Conservation (phyloP, 2,113 vertebrate genomes). For the Phodopus roborovskii region DNA sequence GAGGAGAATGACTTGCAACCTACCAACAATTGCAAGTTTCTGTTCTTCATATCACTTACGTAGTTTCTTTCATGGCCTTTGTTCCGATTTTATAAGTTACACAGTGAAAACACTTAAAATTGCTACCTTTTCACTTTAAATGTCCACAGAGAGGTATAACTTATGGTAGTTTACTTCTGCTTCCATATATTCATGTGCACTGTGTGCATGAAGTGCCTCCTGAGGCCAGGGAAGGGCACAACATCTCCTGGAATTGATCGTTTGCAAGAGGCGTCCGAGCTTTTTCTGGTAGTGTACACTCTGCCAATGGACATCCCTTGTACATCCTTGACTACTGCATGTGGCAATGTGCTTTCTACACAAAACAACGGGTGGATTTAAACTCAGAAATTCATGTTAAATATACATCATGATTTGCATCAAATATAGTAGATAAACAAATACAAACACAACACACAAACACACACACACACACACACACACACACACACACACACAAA, state of each 20-base stretch:
- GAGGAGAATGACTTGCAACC: not conserved
- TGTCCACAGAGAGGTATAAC: not conserved
- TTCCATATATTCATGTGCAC: not conserved
- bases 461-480: not conserved
- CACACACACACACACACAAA: no score
- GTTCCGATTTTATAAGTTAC: conserved; percentile 11
- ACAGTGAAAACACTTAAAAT: not conserved
- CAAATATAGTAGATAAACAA: not conserved
- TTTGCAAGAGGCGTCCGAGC: not conserved
- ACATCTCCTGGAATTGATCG: not conserved
- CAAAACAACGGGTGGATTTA: not conserved
- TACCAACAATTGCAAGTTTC: not conserved
- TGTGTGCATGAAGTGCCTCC: not conserved
- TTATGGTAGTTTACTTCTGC: not conserved
- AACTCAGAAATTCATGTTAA: conserved; percentile 40
- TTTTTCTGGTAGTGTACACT: no score
- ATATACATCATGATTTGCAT: not conserved
- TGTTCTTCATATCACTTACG: not conserved
- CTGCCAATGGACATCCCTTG: not conserved
- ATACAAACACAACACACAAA: not conserved
- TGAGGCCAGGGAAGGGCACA: not conserved
- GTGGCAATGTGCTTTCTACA: not conserved
- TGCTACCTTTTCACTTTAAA: conserved; percentile 31
- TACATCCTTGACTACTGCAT: not conserved
- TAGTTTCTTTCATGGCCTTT: not conserved